phyloP scores from a whole-genome alignment of 2,888 invertebrate genomes.

The Myathropa florea region DNA sequence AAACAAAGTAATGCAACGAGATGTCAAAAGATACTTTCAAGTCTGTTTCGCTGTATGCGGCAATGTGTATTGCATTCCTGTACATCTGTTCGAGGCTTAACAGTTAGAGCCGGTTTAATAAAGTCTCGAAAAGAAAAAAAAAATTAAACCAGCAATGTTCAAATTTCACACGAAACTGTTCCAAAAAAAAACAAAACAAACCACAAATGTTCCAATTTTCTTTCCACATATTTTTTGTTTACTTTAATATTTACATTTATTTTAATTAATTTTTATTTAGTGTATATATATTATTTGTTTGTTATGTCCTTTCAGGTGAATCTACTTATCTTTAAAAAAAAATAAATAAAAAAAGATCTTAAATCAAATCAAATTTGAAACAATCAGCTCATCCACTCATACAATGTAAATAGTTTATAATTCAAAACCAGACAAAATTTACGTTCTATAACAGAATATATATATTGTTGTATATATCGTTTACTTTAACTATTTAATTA shows the following conservation, averaged over 20 bases:
- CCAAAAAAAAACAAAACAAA: too few relatives aligned
- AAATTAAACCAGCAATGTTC: too few relatives aligned
- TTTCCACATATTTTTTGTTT: neutral
- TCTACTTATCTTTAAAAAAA: constrained; percentile 77
- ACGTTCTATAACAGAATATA: constrained; percentile 47
- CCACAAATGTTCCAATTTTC: neutral
- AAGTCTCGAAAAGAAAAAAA: too few relatives aligned
- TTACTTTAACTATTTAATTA: constrained; percentile 49
- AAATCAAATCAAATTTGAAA: constrained; percentile 49
- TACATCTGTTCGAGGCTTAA: too few relatives aligned
- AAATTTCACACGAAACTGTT: neutral
- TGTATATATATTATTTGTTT: constrained; percentile 63
- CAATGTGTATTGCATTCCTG: too few relatives aligned
- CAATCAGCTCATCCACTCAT: constrained; percentile 54
- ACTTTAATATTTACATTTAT: neutral
- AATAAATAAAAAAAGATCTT: neutral
- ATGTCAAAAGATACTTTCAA: too few relatives aligned
- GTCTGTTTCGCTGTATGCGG: too few relatives aligned
- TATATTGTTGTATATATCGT: constrained; percentile 57
- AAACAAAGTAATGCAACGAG: too few relatives aligned
- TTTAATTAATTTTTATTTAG: constrained; percentile 20
- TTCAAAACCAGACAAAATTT: constrained; percentile 39
- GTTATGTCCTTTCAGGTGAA: constrained; percentile 77
- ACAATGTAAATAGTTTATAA: constrained; percentile 54
- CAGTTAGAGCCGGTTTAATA: too few relatives aligned